These are phyloP conservation scores for Macropus fuliginosus DNA, from an alignment of 2,797 vertebrate species.

Conservation along the genomic window DNA sequence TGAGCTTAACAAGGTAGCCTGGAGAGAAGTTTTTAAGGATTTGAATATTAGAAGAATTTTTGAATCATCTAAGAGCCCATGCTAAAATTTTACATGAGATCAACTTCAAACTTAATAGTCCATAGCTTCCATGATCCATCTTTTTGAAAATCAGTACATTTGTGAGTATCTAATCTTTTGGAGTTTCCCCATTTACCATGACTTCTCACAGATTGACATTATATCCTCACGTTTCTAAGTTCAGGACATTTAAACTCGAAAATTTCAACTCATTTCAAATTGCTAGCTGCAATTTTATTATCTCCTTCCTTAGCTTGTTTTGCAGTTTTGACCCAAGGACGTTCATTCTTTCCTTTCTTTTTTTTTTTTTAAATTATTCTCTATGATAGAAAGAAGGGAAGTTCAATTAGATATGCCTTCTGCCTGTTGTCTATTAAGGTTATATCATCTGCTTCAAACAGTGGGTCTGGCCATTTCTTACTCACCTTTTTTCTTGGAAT, in stretches of 20 bases:
- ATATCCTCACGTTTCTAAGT: background rate
- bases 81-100: background rate
- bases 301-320: background rate
- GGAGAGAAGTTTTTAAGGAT: background rate
- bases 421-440: background rate
- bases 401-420: background rate
- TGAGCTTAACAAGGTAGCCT: background rate
- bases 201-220: background rate
- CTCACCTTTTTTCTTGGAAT: background rate
- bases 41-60: background rate
- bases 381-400: background rate
- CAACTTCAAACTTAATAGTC: background rate
- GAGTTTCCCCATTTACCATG: background rate
- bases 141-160: background rate
- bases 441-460: background rate
- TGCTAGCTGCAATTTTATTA: background rate
- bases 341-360: background rate
- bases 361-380: background rate
- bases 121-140: background rate
- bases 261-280: background rate
- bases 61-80: background rate
- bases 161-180: background rate
- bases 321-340: background rate
- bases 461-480: background rate
- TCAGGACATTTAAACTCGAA: background rate